Conservation (phyloP, 2,797 vertebrate species). For the Sebastiscus albofasciatus region DNA sequence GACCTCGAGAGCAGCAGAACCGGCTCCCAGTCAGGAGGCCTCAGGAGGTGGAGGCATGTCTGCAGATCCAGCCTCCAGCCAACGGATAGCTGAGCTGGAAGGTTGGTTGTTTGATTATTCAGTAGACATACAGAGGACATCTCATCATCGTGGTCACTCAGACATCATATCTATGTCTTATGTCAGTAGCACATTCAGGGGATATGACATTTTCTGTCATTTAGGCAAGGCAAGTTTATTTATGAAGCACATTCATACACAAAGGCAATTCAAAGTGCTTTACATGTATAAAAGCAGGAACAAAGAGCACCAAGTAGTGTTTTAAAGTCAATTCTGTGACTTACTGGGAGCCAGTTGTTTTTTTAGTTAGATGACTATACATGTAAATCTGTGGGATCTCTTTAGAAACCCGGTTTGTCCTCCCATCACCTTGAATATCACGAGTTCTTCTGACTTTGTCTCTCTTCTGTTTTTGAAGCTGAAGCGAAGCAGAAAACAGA, state of each 20-base stretch:
- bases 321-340: too few species aligned
- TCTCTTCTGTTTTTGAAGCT: constrained; percentile 63
- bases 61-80: constrained; percentile 56
- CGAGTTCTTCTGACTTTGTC: background rate
- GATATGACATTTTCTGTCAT: too few species aligned
- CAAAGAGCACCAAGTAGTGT: too few species aligned
- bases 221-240: too few species aligned
- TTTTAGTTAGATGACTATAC: too few species aligned
- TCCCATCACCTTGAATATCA: background rate
- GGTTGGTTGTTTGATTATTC: constrained; percentile 69
- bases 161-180: too few species aligned
- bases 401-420: background rate
- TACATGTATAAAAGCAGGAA: too few species aligned
- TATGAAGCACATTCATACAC: too few species aligned
- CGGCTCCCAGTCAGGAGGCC: constrained; percentile 36
- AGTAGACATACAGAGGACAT: background rate
- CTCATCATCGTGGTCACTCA: background rate
- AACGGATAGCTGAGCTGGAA: constrained; percentile 85
- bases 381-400: background rate
- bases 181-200: too few species aligned
- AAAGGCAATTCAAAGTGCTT: too few species aligned
- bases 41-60: background rate
- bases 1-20: background rate
- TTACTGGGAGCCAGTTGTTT: too few species aligned
- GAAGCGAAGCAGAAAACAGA: constrained; percentile 87